These are phyloP conservation scores for Drosophila cognata DNA, from an alignment of 2,888 invertebrate genomes.

Conservation along the genomic window DNA sequence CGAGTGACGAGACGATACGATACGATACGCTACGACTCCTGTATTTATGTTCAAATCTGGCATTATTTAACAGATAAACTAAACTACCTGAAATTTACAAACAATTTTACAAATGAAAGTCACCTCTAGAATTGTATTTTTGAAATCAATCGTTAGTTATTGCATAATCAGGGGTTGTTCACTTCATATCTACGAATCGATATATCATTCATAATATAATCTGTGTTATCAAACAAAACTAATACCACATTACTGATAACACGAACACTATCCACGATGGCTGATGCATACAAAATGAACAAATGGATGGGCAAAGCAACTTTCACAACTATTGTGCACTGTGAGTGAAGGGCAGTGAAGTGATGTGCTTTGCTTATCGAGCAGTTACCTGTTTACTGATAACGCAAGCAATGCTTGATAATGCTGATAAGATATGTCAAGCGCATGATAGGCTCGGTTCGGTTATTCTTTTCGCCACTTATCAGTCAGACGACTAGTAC, in stretches of 20 bases:
- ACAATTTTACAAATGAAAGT: neutral
- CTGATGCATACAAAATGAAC: slow-evolving; percentile 12
- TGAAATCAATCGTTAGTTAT: neutral
- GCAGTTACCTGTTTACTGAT: slow-evolving; percentile 51
- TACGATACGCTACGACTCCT: neutral
- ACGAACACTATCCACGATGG: slow-evolving; percentile 9
- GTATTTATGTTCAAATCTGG: neutral
- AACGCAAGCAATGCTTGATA: slow-evolving; percentile 15
- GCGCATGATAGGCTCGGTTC: slow-evolving; percentile 36
- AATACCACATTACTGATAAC: slow-evolving; percentile 30
- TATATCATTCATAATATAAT: slow-evolving; percentile 49
- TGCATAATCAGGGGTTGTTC: neutral
- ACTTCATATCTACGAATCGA: slow-evolving; percentile 14
- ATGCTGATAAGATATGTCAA: slow-evolving; percentile 49
- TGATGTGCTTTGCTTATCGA: slow-evolving; percentile 39
- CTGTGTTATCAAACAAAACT: slow-evolving; percentile 22
- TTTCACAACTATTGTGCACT: slow-evolving; percentile 51
- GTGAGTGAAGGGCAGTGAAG: neutral
- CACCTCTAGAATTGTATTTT: neutral
- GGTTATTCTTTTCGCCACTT: slow-evolving; percentile 19
- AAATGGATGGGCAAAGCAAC: slow-evolving; percentile 11
- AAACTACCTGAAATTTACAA: neutral
- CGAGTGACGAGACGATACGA: neutral
- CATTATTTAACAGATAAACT: neutral
- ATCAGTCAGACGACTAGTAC: slow-evolving; percentile 31